Base-by-base conservation (phyloP, 2,797 vertebrate species). In the Alcedo quadribrachys region DNA sequence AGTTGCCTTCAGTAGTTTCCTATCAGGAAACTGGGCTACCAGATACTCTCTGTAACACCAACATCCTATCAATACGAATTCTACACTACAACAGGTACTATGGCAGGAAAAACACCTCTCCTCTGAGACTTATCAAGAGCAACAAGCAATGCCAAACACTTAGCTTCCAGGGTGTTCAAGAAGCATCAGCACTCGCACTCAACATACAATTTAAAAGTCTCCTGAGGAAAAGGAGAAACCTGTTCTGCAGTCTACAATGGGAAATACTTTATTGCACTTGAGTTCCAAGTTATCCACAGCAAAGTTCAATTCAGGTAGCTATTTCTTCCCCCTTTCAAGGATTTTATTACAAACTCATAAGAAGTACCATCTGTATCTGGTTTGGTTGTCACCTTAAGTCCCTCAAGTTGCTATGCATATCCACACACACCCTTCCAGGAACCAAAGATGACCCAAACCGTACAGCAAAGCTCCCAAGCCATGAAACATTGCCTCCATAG, bases 211-310 rank as follows among this genome's bases (percentile, higher is more conserved):
- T 83, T 75, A 77, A 60, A 74, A 75, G 33, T n/a, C 81, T 90
- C 78, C 54, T 22, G 81, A 87, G 86, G 65, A 94, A 94, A 95
- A 82, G 46, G 11, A 74, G 61, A 92, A 88, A 77, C 46, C 32
- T 63, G 14, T 45, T 85, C 54, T 53, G 43, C 63, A 71, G 69
- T 10, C n/a, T 75, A 32, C 60, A 82, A 28, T 0, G 51, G 27
- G 61, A 71, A 90, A 77, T 46, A 80, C 25, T 76, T 93, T 73
- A 90, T 66, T 87, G 79, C 58, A 61, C 33, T 43, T 76, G 12
- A 45, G 45, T 62, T 67, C 19, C 10, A 75, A 53, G 67, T 18
- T 63, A 84, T 18, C 67, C 30, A 81, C 10, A 68, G 48, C 21
- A 45, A 90, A 88, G 60, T 66, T 68, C 50, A 67, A 11, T 70